Conservation (phyloP, 2,113 vertebrate species). For the Zeus faber region DNA sequence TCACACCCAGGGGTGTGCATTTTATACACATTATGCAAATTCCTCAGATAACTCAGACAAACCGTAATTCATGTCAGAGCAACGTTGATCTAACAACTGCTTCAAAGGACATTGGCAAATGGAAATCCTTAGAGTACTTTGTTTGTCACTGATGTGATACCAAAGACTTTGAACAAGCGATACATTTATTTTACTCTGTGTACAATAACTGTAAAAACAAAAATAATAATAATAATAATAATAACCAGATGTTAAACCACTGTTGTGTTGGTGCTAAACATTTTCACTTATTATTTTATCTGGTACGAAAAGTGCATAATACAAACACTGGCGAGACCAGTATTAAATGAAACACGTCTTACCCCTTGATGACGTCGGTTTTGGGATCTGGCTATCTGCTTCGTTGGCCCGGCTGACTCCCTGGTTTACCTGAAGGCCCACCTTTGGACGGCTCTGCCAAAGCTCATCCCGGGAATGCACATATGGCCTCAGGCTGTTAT, state of each 20-base stretch:
- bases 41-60: no score
- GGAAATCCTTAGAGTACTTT: no score
- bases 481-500: conserved; percentile 35
- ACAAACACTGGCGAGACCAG: neutral
- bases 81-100: no score
- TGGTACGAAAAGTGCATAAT: neutral
- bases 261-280: no score
- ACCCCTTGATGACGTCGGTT: conserved; percentile 35
- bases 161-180: no score
- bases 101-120: no score
- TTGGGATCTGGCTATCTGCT: conserved; percentile 12
- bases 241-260: no score
- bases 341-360: conserved; percentile 31
- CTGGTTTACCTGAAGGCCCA: conserved; percentile 19
- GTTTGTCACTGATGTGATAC: no score
- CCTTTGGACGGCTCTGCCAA: conserved; percentile 8
- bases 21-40: conserved; percentile 12
- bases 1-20: conserved; percentile 5
- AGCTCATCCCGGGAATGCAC: conserved; percentile 5
- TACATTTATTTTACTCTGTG: no score
- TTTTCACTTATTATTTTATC: neutral
- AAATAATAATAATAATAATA: no score
- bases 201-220: no score
- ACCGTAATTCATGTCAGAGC: no score
- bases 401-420: conserved; percentile 11